phyloP scores from a whole-genome alignment of 2,797 vertebrate species.

The Zonotrichia albicollis region DNA sequence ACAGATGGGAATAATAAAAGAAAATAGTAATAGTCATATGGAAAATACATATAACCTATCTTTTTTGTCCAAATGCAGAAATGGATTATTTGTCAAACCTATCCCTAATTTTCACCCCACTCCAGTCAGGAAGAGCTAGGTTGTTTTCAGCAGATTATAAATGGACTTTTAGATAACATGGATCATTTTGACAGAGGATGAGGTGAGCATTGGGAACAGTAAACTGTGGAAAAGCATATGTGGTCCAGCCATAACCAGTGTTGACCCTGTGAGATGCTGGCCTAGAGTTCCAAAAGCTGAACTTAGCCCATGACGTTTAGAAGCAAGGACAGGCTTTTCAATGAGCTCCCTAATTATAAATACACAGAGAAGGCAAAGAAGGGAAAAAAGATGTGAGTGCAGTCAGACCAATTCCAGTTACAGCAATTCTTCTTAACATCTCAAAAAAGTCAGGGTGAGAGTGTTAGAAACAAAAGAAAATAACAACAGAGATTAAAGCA shows the following conservation, averaged over 20 bases:
- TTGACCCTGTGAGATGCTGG: neutral
- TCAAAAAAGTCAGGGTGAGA: rapidly evolving
- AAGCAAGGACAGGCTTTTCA: neutral
- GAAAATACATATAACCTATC: neutral
- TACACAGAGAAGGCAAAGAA: neutral
- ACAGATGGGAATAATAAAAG: neutral
- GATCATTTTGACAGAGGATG: neutral
- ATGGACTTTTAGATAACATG: neutral
- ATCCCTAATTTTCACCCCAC: neutral
- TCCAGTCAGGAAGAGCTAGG: neutral
- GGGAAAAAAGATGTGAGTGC: neutral
- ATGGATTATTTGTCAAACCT: neutral
- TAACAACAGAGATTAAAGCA: neutral
- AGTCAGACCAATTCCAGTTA: neutral
- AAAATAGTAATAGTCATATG: neutral
- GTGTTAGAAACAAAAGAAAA: neutral
- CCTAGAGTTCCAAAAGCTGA: neutral
- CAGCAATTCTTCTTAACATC: neutral
- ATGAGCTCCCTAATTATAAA: neutral
- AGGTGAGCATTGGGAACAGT: neutral
- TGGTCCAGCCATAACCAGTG: neutral
- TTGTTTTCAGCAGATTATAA: neutral
- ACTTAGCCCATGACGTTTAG: neutral
- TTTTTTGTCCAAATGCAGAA: neutral
- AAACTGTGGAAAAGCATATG: neutral